Conservation (phyloP, 2,888 invertebrate genomes). For the Zygothrica quintamaculata region DNA sequence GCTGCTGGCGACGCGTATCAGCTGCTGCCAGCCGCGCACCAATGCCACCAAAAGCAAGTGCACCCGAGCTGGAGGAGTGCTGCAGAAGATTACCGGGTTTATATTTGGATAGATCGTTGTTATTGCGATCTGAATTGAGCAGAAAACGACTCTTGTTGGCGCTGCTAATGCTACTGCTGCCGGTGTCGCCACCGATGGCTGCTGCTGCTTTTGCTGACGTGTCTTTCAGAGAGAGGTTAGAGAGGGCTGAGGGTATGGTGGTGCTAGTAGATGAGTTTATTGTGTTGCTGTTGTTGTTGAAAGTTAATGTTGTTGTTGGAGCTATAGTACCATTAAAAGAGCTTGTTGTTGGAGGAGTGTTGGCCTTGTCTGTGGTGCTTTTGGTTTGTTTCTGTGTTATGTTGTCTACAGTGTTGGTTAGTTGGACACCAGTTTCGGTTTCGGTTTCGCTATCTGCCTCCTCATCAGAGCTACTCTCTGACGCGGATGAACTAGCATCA, state of each 20-base stretch:
- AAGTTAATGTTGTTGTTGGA: slow-evolving; percentile 28
- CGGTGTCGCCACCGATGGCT: slow-evolving; percentile 71
- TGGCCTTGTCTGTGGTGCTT: slow-evolving; percentile 56
- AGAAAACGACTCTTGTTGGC: slow-evolving; percentile 75
- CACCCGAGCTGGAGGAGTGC: slow-evolving; percentile 82
- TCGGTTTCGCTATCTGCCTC: slow-evolving; percentile 58
- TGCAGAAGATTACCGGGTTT: slow-evolving; percentile 77
- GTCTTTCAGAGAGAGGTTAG: slow-evolving; percentile 67
- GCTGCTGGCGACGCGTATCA: slow-evolving; percentile 66
- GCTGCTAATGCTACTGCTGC: slow-evolving; percentile 68
- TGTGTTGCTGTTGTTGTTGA: slow-evolving; percentile 32
- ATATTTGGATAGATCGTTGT: slow-evolving; percentile 81
- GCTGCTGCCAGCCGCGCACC: slow-evolving; percentile 80
- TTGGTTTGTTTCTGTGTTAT: slow-evolving; percentile 53
- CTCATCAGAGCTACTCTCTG: slow-evolving; percentile 79
- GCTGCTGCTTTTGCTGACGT: slow-evolving; percentile 76
- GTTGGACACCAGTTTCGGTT: slow-evolving; percentile 57
- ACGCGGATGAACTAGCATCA: slow-evolving; percentile 49
- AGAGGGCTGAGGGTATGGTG: slow-evolving; percentile 70
- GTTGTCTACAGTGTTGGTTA: slow-evolving; percentile 58
- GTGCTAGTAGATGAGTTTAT: slow-evolving; percentile 45
- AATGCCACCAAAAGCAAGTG: slow-evolving; percentile 82
- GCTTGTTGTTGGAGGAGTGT: slow-evolving; percentile 68
- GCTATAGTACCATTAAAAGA: slow-evolving; percentile 65
- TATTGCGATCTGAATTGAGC: slow-evolving; percentile 75